Evolutionary conservation across 2,113 vertebrate genomes (phyloP), one percentile per base, ranked within the genome.

Genomic region (Synodontis membranacea): DNA sequence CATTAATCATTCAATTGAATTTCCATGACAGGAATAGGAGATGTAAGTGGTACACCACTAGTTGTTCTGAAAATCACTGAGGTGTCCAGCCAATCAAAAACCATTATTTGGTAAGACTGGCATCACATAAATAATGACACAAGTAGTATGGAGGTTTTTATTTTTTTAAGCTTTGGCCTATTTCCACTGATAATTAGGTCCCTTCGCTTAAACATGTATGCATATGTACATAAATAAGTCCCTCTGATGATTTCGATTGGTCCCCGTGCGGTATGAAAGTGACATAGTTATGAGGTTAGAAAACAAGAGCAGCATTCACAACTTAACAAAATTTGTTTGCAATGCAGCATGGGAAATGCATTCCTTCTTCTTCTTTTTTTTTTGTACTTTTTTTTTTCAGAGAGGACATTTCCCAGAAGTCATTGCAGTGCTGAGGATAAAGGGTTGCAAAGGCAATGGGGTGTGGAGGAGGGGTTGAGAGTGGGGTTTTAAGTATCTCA

Each of bases 311-410:
- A 92, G 91, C 86, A 88, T 88, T 92, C 87, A 93, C 91, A 88
- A 93, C 91, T 91, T 91, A 92, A 88, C 90, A 93, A 90, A 93
- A 92, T 89, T 92, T 82, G 89, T 94, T 94, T 94, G 94, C 94
- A 94, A 93, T 94, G 93, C 93, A 94, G 92, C 93, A 88, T 91
- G 88, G 86, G 86, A 86, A 86, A 60, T 84, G 86, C 82, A 88
- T 80, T 89, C 56, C 56, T 82, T 76, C 21, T 7, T 87, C 19
- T 74, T 82, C 56, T 48, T 81, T 80, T 17, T 78, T 19, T 5
- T 58, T 56, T 39, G 66, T 46, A 56, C 2, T 80, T 84, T 44
- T 81, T 52, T 37, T n/a, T 15, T 42, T n/a, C n/a, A n/a, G 85
- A 78, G 66, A 86, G 64, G 1, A 0, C 2, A 37, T 83, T 85